phyloP scores from a whole-genome alignment of 2,888 invertebrate species.

The Ferrisia virgata region DNA sequence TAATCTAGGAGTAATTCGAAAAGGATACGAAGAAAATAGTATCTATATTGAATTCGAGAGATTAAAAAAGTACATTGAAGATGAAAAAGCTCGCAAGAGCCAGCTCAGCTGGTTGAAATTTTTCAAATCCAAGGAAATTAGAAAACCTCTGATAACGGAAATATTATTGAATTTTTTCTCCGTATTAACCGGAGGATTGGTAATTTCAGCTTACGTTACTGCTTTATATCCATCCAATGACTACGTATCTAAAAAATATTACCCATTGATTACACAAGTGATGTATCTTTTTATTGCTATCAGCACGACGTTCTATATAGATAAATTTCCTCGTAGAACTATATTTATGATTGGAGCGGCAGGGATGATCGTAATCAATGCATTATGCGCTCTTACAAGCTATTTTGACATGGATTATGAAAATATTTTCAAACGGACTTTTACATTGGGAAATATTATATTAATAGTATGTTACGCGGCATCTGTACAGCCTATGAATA shows the following conservation, averaged over 20 bases:
- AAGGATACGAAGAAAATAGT: not conserved
- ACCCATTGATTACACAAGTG: not conserved
- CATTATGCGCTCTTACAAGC: not conserved
- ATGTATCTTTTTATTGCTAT: not conserved
- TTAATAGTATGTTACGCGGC: not conserved
- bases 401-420: not conserved
- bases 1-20: not conserved
- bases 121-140: not conserved
- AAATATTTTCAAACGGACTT: not conserved
- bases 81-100: not conserved
- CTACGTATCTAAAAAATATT: not conserved
- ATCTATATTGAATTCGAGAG: not conserved
- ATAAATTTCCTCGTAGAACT: not conserved
- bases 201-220: not conserved
- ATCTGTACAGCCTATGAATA: not conserved
- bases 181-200: not conserved
- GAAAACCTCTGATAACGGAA: not conserved
- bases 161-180: not conserved
- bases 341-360: not conserved
- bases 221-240: not conserved
- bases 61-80: not conserved
- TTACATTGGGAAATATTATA: not conserved
- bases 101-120: not conserved
- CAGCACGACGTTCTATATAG: not conserved
- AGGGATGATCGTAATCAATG: not conserved